phyloP scores from a whole-genome alignment of 1,140 invertebrate genomes.

The Caenorhabditis remanei region DNA sequence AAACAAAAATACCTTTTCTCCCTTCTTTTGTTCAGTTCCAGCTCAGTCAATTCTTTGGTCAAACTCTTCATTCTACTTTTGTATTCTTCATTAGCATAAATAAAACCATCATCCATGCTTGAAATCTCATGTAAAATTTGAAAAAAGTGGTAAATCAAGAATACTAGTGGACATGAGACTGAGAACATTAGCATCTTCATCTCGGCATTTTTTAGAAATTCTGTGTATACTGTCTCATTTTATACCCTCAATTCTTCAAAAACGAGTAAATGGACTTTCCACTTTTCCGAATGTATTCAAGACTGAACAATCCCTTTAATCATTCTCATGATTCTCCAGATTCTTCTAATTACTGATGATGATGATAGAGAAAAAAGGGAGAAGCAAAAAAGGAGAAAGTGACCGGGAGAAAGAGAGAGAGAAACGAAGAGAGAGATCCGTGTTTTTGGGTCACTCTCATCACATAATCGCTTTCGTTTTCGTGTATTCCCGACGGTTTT shows the following conservation, averaged over 20 bases:
- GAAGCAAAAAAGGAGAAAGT: background rate
- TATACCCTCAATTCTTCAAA: background rate
- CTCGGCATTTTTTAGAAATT: background rate
- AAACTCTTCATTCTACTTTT: background rate
- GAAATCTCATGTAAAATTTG: background rate
- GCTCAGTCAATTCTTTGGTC: background rate
- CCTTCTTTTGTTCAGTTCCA: background rate
- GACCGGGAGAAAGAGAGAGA: constrained; percentile 1
- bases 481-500: background rate
- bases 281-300: no score
- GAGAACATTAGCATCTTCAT: background rate
- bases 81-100: background rate
- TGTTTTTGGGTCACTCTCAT: constrained; percentile 53
- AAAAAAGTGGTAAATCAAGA: background rate
- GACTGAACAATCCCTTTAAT: background rate
- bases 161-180: background rate
- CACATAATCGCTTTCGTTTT: constrained; percentile 7
- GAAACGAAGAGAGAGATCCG: background rate
- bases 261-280: constrained; percentile 7
- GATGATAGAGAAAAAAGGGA: no score
- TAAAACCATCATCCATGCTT: background rate
- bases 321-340: background rate
- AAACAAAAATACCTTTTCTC: background rate
- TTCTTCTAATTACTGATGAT: no score
- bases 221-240: background rate